Evolutionary conservation across 2,113 vertebrate genomes (phyloP).

Genomic region (Notiomystis cincta): DNA sequence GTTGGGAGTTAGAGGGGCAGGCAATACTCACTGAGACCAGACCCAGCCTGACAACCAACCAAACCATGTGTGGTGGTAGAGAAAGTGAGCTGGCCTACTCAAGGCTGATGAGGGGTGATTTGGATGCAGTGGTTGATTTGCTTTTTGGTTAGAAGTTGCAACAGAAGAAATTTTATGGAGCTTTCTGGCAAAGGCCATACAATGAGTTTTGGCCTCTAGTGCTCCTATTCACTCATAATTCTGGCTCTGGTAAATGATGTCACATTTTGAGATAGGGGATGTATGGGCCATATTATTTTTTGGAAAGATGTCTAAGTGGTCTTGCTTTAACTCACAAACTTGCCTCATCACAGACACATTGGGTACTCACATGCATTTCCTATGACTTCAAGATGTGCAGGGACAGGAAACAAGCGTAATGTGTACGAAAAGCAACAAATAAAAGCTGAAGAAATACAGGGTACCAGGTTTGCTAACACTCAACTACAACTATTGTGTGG

Average conservation of each 20-base stretch:
- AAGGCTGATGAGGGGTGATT: not conserved
- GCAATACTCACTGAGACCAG: not conserved
- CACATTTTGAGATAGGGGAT: not conserved
- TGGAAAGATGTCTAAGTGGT: not conserved
- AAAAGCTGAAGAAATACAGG: constrained; percentile 20
- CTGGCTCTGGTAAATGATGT: not conserved
- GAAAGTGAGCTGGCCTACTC: not conserved
- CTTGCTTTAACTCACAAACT: not conserved
- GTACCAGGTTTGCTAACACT: not conserved
- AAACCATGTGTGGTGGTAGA: not conserved
- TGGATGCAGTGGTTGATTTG: not conserved
- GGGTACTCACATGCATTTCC: not conserved
- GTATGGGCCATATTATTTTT: not conserved
- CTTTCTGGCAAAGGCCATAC: not conserved
- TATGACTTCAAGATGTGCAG: constrained; percentile 7
- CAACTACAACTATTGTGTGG: not conserved
- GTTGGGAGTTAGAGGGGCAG: not conserved
- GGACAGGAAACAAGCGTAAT: not conserved
- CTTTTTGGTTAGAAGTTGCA: not conserved
- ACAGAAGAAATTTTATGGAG: not conserved
- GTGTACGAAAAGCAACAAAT: not conserved
- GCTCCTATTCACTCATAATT: not conserved
- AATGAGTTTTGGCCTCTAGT: not conserved
- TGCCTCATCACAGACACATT: not conserved
- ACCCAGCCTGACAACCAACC: not conserved